A percentile compares a stretch with the other conserved stretches of the same genome.
Evolutionary conservation across 2,888 invertebrate species (phyloP).

Genomic region (Ernsta delagoae): DNA sequence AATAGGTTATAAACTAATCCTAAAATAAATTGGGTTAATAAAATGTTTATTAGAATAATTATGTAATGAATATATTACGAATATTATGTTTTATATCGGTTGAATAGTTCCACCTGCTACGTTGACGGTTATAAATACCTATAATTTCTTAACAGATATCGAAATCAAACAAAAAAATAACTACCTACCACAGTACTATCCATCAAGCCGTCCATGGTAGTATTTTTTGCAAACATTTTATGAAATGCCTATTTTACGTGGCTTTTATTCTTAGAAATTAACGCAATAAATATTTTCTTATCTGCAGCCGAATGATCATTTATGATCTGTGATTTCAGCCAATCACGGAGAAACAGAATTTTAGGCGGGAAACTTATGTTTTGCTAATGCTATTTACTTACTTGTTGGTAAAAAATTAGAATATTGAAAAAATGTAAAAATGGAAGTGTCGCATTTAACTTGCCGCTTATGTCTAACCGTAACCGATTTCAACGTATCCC

Average conservation of each 20-base stretch:
- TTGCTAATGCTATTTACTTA: constrained; percentile 37
- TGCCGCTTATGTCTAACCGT: constrained; percentile 71
- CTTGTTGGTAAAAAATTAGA: constrained; percentile 26
- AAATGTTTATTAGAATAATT: too few relatives aligned
- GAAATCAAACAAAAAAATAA: constrained; percentile 45
- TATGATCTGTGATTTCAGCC: constrained; percentile 31
- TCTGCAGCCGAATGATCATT: constrained; percentile 22
- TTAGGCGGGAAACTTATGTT: constrained; percentile 49
- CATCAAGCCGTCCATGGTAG: constrained; percentile 75
- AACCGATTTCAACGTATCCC: constrained; percentile 69
- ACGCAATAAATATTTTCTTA: constrained; percentile 36
- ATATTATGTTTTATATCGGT: too few relatives aligned
- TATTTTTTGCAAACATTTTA: constrained; percentile 59
- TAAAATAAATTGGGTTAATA: too few relatives aligned
- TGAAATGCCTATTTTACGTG: constrained; percentile 37
- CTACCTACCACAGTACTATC: constrained; percentile 43
- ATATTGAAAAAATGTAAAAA: constrained; percentile 46
- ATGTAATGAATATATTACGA: too few relatives aligned
- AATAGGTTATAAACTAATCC: too few relatives aligned
- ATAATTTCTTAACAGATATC: background rate
- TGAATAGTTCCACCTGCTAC: background rate
- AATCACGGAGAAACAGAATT: constrained; percentile 34
- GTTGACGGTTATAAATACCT: background rate
- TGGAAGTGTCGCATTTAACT: constrained; percentile 65
- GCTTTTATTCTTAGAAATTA: constrained; percentile 30